Conservation (phyloP, 1,140 invertebrate genomes). For the Brachionus paranguensis region DNA sequence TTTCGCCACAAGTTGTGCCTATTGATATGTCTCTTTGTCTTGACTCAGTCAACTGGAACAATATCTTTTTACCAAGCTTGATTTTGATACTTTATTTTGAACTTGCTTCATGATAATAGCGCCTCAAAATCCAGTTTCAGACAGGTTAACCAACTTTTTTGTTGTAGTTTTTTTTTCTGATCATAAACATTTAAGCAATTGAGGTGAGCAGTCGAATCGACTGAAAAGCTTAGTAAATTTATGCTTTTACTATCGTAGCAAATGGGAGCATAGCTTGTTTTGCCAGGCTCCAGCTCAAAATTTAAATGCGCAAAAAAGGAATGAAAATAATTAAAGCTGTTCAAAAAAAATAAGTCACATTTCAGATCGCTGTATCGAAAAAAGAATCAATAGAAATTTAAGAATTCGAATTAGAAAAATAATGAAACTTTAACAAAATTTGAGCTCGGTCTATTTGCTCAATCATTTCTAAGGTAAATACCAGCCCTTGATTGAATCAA, state of each 20-base stretch:
- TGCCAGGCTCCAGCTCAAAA: background rate
- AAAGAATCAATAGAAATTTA: background rate
- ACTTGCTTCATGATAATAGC: background rate
- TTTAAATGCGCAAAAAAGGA: background rate
- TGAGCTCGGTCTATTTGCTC: background rate
- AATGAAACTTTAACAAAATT: background rate
- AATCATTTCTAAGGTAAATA: constrained; percentile 3
- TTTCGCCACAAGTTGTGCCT: background rate
- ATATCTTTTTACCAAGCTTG: background rate
- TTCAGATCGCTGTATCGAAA: background rate
- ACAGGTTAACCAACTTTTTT: background rate
- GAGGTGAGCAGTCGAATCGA: background rate
- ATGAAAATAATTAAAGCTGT: background rate
- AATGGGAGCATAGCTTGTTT: background rate
- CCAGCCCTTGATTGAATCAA: background rate
- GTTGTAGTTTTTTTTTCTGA: background rate
- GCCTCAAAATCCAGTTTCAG: background rate
- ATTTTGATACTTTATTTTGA: background rate
- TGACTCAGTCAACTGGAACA: background rate
- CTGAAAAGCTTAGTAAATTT: background rate
- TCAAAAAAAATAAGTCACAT: background rate
- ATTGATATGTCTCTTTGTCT: background rate
- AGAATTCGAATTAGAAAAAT: background rate
- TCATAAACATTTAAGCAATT: background rate
- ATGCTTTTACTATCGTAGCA: background rate